Percentiles rank a stretch among this genome's conserved stretches.
Evolutionary conservation across 2,797 vertebrate genomes (phyloP).

Genomic region (Ctenopoma kingsleyae): DNA sequence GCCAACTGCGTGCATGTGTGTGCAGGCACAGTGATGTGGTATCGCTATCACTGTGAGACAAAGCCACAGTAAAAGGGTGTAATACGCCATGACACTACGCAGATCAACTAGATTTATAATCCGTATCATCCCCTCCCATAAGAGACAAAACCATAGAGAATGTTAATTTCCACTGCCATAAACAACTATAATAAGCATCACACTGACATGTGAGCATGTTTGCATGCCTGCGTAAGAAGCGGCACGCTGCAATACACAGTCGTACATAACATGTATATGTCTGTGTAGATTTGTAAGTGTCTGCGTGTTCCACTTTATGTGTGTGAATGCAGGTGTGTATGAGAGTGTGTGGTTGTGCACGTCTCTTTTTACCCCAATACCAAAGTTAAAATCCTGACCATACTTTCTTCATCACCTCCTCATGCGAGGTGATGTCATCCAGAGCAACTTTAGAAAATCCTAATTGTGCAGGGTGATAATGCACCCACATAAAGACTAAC

Average conservation of each 20-base stretch:
- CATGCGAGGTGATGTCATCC: slow-evolving; percentile 64
- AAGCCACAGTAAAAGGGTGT: slow-evolving; percentile 63
- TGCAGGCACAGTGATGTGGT: slow-evolving; percentile 49
- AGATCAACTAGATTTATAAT: slow-evolving; percentile 70
- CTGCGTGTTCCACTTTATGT: slow-evolving; percentile 13
- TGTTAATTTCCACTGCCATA: slow-evolving; percentile 75
- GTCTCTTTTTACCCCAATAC: slow-evolving; percentile 35
- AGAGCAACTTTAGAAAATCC: slow-evolving; percentile 53
- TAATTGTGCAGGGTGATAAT: slow-evolving; percentile 75
- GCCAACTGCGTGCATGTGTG: slow-evolving; percentile 48
- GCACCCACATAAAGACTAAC: slow-evolving; percentile 60
- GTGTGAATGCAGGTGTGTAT: slow-evolving; percentile 7
- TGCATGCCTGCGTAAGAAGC: slow-evolving; percentile 31
- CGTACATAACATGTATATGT: slow-evolving; percentile 17
- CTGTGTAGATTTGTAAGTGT: slow-evolving; percentile 10
- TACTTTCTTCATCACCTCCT: slow-evolving; percentile 36
- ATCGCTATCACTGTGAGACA: slow-evolving; percentile 53
- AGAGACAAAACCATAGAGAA: slow-evolving; percentile 65
- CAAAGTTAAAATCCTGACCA: slow-evolving; percentile 21
- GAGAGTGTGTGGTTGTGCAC: slow-evolving; percentile 19
- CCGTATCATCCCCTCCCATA: slow-evolving; percentile 54
- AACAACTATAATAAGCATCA: slow-evolving; percentile 68
- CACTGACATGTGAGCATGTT: slow-evolving; percentile 51
- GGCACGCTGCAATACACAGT: slow-evolving; percentile 11
- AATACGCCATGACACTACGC: slow-evolving; percentile 59